Evolutionary conservation across 2,888 invertebrate genomes (phyloP), one percentile per base, ranked within the genome.

Genomic region (Trisateles emortualis): DNA sequence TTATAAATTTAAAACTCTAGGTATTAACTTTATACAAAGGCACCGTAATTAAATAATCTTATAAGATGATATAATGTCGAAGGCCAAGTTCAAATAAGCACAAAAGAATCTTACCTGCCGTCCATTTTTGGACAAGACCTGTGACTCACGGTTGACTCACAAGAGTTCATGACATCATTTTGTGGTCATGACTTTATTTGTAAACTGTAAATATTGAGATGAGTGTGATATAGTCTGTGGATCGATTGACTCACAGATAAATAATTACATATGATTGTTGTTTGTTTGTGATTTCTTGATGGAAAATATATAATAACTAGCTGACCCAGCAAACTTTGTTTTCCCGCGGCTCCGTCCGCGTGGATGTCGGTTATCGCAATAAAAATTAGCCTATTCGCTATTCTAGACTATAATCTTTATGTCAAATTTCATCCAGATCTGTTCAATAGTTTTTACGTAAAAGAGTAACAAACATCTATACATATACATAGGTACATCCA

Each of bases 11-110:
- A 22, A 22, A 3, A 22, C 22, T 5, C 2, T 22, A 22, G 2
- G 10, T 16, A 9, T 26, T 4, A 4, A 10, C 26, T 24, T 35
- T 35, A 24, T 16, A 14, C 5, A 46, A 14, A 40, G 11, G 11
- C 29, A 47, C 26, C 40, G 24, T 35, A 46, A 38, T 52, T 33
- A 50, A 56, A 53, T 36, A 54, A 56, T 40, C 24, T 22, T 33
- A 54, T 35, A 14, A 16, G 33, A 56, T 68, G 55, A 68, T 40
- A 59, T 61, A 68, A 71, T 49, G 4, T 19, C 2, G 53, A 61
- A 72, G 70, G 72, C 50, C 72, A 72, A 72, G 72, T 61, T 70
- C 71, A 70, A 59, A 69, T 69, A 64, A 63, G 57, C 50, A 40
- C 47, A 62, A 55, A 68, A 68, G 49, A 58, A 48, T 59, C 55